Base-by-base conservation (phyloP, 2,113 vertebrate species). In the Pantherophis guttatus region DNA sequence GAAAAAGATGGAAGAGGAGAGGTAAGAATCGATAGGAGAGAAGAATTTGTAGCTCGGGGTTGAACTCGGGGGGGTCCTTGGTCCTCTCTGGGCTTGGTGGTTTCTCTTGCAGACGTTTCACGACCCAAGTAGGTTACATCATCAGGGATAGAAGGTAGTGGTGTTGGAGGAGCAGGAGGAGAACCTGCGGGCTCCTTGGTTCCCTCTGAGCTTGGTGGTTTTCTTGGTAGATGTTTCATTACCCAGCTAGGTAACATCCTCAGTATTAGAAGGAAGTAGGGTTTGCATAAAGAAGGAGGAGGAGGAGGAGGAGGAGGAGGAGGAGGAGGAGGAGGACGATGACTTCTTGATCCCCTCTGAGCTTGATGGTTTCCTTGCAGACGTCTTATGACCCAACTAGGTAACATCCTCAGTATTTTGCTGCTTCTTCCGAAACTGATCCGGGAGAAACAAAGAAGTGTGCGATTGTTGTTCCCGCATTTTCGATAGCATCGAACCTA, bases 1-100 rank as follows among this genome's bases (percentile, higher is more conserved):
- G 97, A 99, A 99, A 98, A 99, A 99, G 96, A 95, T 99, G 96
- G 98, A 99, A 5, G 99, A 99, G 93, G 99, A 99, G 97, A 99
- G 98, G 99, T 99, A 97, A 98, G 98, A 94, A 81, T 75, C n/a
- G 15, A 15, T 6, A 5, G 62, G n/a, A n/a, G 62, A 5, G 26
- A 65, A 65, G 59, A 13, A 9, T 13, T 65, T n/a, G 29, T 65
- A 12, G 29, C 62, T 65, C 4, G 4, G 62, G 65, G 29, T 29
- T 26, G 62, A 65, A 65, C 59, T 8, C 53, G 11, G 54, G 44
- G 54, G 44, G 55, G 55, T 55, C 54, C 55, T 59, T 59, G 23
- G 2, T 59, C 23, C 2, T 59, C 8, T 26, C 58, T 26, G 58
- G 23, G 23, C 29, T 70, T n/a, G 29, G 62, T n/a, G 12, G 29